phyloP scores from a whole-genome alignment of 2,888 invertebrate genomes.

The Drosophila yooni region DNA sequence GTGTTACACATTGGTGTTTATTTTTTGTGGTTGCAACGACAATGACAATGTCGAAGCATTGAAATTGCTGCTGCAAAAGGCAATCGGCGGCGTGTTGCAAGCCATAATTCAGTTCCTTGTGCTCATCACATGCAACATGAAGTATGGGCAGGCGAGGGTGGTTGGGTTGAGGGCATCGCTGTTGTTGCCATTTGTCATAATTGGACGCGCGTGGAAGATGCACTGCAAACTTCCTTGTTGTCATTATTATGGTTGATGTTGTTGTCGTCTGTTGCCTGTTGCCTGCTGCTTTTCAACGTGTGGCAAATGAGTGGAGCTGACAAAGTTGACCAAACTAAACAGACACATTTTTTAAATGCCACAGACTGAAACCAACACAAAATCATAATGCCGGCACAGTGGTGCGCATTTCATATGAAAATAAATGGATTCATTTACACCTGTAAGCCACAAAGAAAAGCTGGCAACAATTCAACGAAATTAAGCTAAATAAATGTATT shows the following conservation, averaged over 20 bases:
- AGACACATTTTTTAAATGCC: constrained; percentile 30
- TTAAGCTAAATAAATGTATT: no score
- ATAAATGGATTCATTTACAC: neutral
- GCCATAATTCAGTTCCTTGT: constrained; percentile 64
- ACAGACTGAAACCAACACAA: constrained; percentile 10
- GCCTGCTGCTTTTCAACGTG: constrained; percentile 53
- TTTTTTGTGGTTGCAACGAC: constrained; percentile 34
- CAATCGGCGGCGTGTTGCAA: constrained; percentile 53
- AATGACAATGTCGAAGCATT: constrained; percentile 60
- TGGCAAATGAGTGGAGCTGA: constrained; percentile 46
- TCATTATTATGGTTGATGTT: constrained; percentile 56
- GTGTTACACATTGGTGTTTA: constrained; percentile 36
- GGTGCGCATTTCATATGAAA: constrained; percentile 2
- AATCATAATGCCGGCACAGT: constrained; percentile 25
- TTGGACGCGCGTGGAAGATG: constrained; percentile 75
- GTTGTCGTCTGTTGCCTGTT: constrained; percentile 28
- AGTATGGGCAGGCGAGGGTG: constrained; percentile 7
- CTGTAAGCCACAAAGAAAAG: neutral
- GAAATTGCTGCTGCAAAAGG: constrained; percentile 31
- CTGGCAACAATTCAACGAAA: neutral
- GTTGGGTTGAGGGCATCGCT: constrained; percentile 2
- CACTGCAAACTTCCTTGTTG: constrained; percentile 71
- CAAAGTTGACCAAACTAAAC: constrained; percentile 49
- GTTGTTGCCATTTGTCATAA: constrained; percentile 68
- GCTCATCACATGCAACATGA: constrained; percentile 50